phyloP scores from a whole-genome alignment of 2,888 invertebrate species.

The Pammene aurita region DNA sequence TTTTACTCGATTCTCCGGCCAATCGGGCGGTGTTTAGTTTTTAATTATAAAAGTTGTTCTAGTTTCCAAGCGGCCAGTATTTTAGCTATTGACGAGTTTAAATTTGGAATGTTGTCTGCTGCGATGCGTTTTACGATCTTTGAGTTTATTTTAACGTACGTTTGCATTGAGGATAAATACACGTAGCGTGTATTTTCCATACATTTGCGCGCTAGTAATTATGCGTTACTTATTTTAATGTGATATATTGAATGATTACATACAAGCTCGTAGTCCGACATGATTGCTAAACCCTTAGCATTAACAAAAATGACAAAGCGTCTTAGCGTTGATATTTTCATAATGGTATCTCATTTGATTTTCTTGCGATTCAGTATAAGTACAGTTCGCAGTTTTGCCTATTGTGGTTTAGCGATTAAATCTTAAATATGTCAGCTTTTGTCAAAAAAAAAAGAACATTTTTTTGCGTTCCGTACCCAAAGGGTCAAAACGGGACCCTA shows the following conservation, averaged over 20 bases:
- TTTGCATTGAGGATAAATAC: conserved; percentile 2
- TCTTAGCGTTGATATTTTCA: neutral
- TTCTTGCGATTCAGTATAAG: no score
- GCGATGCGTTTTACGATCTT: conserved; percentile 50
- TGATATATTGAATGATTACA: conserved; percentile 21
- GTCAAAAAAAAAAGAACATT: no score
- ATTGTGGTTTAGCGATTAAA: no score
- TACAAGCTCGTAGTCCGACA: conserved; percentile 3
- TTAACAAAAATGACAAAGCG: conserved; percentile 11
- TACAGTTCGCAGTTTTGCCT: no score
- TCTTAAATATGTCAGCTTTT: no score
- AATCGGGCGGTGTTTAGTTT: conserved; percentile 72
- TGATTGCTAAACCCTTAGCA: conserved; percentile 7
- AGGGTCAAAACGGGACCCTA: no score
- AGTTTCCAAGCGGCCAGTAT: conserved; percentile 5
- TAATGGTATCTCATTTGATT: conserved; percentile 12
- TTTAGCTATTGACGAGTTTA: conserved; percentile 34
- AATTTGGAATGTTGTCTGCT: conserved; percentile 44
- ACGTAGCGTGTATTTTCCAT: conserved; percentile 8
- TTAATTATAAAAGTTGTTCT: conserved; percentile 76
- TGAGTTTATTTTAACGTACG: conserved; percentile 51
- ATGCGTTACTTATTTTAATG: neutral
- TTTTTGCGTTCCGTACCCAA: no score
- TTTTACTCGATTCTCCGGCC: conserved; percentile 73
- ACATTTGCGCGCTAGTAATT: conserved; percentile 17